Base-by-base conservation (phyloP, 2,113 vertebrate genomes). In the Microtus ochrogaster region DNA sequence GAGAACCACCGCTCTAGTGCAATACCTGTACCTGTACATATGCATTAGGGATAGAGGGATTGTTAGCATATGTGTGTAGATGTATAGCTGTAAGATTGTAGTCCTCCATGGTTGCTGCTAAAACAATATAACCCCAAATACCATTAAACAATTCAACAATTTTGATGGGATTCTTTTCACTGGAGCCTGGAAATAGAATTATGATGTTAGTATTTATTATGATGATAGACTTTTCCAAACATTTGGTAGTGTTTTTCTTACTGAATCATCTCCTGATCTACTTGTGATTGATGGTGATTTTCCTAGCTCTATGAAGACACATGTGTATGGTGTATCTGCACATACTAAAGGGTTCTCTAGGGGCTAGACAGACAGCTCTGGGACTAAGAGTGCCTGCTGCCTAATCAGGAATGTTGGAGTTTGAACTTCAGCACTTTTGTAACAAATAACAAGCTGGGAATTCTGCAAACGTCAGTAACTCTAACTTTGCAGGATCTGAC, bases 81-180 rank as follows among this genome's bases (percentile, higher is more conserved):
- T 10, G 44, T 39, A 22, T 13, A 30, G 11, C n/a, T 58, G 33
- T 36, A 55, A 49, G 13, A 58, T 30, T 58, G 36, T 24, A 61
- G 19, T 63, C 58, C 72, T 47, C 47, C 36, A 7, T n/a, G 58
- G 26, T 8, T 92, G 19, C 77, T 82, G 28, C 79, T 61, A 65
- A 79, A 68, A 24, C 74, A 9, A 17, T 39, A 6, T n/a, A 14
- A 19, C 58, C 83, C 11, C n/a, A 63, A 61, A 3, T 93, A 47
- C 44, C 36, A 30, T 70, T n/a, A 10, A 84, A 74, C 81, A 84
- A 24, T 30, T 94, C 12, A 74, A 24, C 12, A 74, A 24, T 91
- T 91, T 85, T 93, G 86, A 88, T 68, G 68, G 52, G 55, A 63
- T 84, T 61, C 5, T 94, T 93, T 91, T 28, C 9, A 2, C n/a